Percentiles rank a stretch among this genome's conserved stretches.
These are phyloP conservation scores for Typhlichthys eigenmanni DNA, from an alignment of 2,797 vertebrate species.

Conservation along the genomic window DNA sequence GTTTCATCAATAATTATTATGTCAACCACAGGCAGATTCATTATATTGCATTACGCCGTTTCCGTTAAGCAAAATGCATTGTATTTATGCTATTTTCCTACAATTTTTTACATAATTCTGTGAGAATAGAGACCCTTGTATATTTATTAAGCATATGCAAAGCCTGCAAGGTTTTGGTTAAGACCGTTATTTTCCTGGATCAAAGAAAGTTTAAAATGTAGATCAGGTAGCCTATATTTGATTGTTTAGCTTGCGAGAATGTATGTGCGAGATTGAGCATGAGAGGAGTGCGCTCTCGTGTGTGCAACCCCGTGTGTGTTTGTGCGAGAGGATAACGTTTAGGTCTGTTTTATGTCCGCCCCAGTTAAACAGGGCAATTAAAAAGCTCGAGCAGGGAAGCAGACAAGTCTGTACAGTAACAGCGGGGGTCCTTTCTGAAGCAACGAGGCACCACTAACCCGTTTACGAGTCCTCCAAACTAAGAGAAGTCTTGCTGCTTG, in stretches of 20 bases:
- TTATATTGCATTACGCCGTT: too few relatives aligned
- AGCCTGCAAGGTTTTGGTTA: too few relatives aligned
- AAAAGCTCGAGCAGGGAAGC: constrained; percentile 50
- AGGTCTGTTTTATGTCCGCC: not conserved
- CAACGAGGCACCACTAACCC: constrained; percentile 94
- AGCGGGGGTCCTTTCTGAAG: constrained; percentile 87
- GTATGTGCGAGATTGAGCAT: not conserved
- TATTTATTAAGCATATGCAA: too few relatives aligned
- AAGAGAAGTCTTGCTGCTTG: constrained; percentile 67
- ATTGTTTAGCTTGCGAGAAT: not conserved
- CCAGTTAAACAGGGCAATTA: constrained; percentile 60
- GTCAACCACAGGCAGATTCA: too few relatives aligned
- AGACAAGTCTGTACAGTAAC: constrained; percentile 82
- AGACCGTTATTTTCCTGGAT: too few relatives aligned
- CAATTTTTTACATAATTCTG: too few relatives aligned
- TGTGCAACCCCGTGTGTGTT: not conserved
- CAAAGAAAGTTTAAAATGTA: too few relatives aligned
- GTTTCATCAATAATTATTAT: too few relatives aligned
- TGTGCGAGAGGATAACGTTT: not conserved
- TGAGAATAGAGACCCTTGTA: too few relatives aligned
- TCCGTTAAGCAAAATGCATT: too few relatives aligned
- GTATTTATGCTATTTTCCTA: too few relatives aligned
- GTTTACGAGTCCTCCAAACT: constrained; percentile 86
- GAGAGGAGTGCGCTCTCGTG: not conserved
- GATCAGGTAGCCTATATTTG: too few relatives aligned